A percentile compares a stretch with the other conserved stretches of the same genome.
phyloP scores from a whole-genome alignment of 2,888 invertebrate genomes.

The Lingula anatina region DNA sequence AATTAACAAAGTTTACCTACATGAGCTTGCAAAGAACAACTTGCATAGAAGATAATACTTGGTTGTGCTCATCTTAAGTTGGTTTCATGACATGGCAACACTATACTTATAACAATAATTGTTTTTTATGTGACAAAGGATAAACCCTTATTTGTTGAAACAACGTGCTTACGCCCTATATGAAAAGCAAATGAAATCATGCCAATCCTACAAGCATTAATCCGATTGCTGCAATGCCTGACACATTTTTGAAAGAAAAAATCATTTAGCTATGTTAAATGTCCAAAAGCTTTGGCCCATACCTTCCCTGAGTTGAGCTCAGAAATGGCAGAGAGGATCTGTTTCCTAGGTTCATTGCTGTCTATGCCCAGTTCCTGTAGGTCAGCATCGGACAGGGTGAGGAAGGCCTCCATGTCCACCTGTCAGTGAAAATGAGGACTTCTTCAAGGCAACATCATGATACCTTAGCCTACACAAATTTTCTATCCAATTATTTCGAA shows the following conservation, averaged over 20 bases:
- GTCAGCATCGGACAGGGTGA: constrained; percentile 47
- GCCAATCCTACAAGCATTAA: neutral
- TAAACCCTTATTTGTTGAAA: neutral
- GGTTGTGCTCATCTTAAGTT: neutral
- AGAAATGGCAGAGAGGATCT: constrained; percentile 45
- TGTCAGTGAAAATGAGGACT: constrained; percentile 15
- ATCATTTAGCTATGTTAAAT: neutral
- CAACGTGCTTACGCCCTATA: neutral
- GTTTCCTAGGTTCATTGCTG: constrained; percentile 37
- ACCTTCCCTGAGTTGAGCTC: constrained; percentile 47
- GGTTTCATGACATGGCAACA: neutral
- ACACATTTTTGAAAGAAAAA: neutral
- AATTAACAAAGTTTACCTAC: constrained; percentile 2
- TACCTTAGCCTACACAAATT: too few relatives aligned
- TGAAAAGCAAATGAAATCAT: neutral
- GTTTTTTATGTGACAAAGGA: neutral
- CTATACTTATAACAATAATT: neutral
- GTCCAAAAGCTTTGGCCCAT: constrained; percentile 1
- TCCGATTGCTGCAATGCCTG: neutral
- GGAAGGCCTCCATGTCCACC: constrained; percentile 53
- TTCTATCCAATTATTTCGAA: too few relatives aligned
- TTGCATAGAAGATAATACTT: too few relatives aligned
- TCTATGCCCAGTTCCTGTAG: constrained; percentile 47
- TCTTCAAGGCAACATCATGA: too few relatives aligned
- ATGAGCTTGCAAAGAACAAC: neutral